Evolutionary conservation across 2,113 vertebrate species (phyloP), one percentile per base, ranked within the genome.

Genomic region (Chunga burmeisteri): DNA sequence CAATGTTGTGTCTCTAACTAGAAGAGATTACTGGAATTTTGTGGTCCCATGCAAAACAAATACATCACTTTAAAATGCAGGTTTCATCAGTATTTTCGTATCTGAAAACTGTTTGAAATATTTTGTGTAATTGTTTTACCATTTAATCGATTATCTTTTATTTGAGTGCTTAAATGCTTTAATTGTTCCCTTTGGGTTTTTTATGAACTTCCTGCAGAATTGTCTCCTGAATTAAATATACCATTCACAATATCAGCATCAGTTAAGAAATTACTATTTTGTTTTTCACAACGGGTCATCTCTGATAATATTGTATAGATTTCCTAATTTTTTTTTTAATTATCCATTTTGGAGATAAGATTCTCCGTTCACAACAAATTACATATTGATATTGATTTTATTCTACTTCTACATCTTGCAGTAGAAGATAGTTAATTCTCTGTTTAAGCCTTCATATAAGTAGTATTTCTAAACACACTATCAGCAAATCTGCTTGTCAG

Each of bases 391-490:
- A 36, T 40, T 53, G 16, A 13, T 67, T 34, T 25, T 80, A 13
- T 62, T 73, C 3, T 59, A 10, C 4, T 52, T 79, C 21, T 66
- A 1, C 0, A 0, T 47, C 5, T 83, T 88, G 30, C 32, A 32
- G 9, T 40, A 46, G 15, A 66, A 61, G 8, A 17, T 72, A 72
- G 21, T 34, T 81, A 40, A 46, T 36, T 81, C 13, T 13, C 14
- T 75, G 20, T 42, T 63, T 87, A 13, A 78, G 9, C 19, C 23
- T 70, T 44, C 49, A 17, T 40, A 9, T 20, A 72, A 52, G 27
- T 62, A 36, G 56, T 47, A n/a, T 73, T 89, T 89, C 36, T 74
- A 71, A 94, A 62, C 7, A 49, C 19, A 46, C 1, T 23, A 62
- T 70, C 50, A 86, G 46, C 7, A 80, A 65, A 17, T 50, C 14